phyloP scores from a whole-genome alignment of 2,797 vertebrate species.

The Brotula barbata region DNA sequence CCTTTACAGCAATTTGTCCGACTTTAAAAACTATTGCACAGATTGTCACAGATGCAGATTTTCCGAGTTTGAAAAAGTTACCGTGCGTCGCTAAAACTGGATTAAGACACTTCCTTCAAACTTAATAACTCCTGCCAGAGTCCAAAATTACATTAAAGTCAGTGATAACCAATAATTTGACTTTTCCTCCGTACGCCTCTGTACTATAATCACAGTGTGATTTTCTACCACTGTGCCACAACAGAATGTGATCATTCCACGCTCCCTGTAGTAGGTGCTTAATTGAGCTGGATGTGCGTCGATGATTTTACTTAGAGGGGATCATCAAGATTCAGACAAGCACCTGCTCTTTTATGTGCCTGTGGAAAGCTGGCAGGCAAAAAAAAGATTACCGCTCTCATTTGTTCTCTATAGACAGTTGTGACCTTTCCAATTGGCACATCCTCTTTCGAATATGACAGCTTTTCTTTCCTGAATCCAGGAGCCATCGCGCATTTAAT shows the following conservation, averaged over 20 bases:
- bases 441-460: slow-evolving; percentile 71
- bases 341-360: slow-evolving; percentile 76
- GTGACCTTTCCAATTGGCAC: slow-evolving; percentile 79
- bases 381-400: slow-evolving; percentile 74
- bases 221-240: slow-evolving; percentile 26
- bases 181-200: slow-evolving; percentile 25
- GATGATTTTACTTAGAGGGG: slow-evolving; percentile 72
- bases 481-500: slow-evolving; percentile 69
- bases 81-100: slow-evolving; percentile 15
- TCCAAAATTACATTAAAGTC: slow-evolving; percentile 29
- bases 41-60: too few relatives aligned
- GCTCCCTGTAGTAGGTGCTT: slow-evolving; percentile 53
- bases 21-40: too few relatives aligned
- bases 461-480: slow-evolving; percentile 70
- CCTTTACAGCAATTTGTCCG: too few relatives aligned
- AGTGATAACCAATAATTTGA: slow-evolving; percentile 52
- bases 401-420: slow-evolving; percentile 78
- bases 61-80: slow-evolving; percentile 5
- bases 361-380: slow-evolving; percentile 72
- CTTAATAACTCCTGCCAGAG: slow-evolving; percentile 11
- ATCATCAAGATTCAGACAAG: slow-evolving; percentile 77
- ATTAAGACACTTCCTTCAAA: slow-evolving; percentile 34
- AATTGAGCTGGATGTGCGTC: slow-evolving; percentile 71
- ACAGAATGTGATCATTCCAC: slow-evolving; percentile 46
- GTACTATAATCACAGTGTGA: slow-evolving; percentile 22